Evolutionary conservation across 2,888 invertebrate species (phyloP).

Genomic region (Lysandra coridon): DNA sequence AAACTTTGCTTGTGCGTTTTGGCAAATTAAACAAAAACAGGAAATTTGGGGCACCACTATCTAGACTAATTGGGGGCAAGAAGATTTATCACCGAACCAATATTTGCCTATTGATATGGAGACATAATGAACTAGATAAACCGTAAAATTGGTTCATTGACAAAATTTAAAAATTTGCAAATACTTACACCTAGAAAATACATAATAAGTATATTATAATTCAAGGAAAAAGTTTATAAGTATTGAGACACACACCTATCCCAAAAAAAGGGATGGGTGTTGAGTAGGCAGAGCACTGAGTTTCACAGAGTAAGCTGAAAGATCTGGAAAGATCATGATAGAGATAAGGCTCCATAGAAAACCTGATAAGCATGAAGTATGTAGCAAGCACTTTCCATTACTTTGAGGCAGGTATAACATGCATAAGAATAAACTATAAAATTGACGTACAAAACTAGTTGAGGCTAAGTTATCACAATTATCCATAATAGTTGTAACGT

Average conservation of each 20-base stretch:
- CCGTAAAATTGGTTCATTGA: slow-evolving; percentile 9
- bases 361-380: too few species aligned
- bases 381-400: too few species aligned
- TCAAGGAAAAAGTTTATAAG: slow-evolving; percentile 48
- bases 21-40: slow-evolving; percentile 7
- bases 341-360: too few species aligned
- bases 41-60: slow-evolving; percentile 29
- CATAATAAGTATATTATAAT: slow-evolving; percentile 54
- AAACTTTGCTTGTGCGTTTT: neutral
- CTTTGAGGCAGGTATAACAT: too few species aligned
- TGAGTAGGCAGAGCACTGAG: neutral
- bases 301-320: neutral
- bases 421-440: too few species aligned
- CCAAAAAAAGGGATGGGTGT: too few species aligned
- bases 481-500: neutral
- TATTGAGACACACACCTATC: too few species aligned
- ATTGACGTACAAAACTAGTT: neutral
- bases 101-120: slow-evolving; percentile 36
- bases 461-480: neutral
- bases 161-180: neutral
- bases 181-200: slow-evolving; percentile 23
- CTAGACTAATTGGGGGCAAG: slow-evolving; percentile 36
- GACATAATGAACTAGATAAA: slow-evolving; percentile 31
- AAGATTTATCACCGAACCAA: slow-evolving; percentile 37
- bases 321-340: too few species aligned